Percentiles rank a stretch among this genome's conserved stretches.
phyloP scores from a whole-genome alignment of 2,888 invertebrate genomes.

The Ischnus inquisitorius region DNA sequence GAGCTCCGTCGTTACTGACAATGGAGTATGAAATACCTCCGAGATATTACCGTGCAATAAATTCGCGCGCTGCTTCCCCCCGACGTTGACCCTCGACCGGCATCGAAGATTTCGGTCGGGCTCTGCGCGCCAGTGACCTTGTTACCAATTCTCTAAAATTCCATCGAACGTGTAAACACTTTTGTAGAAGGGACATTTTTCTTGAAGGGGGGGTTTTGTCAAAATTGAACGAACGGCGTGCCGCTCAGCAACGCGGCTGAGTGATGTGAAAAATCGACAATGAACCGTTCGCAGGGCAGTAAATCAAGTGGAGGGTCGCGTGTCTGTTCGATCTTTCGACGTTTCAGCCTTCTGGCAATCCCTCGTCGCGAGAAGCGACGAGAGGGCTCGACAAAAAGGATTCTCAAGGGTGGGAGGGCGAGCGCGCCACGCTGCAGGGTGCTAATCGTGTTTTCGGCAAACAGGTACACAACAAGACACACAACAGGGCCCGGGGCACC shows the following conservation, averaged over 20 bases:
- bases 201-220: neutral
- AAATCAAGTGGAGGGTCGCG: slow-evolving; percentile 65
- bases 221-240: neutral
- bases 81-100: slow-evolving; percentile 14
- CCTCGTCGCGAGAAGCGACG: slow-evolving; percentile 20
- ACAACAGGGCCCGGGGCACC: neutral
- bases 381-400: slow-evolving; percentile 69
- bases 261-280: slow-evolving; percentile 11
- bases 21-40: neutral
- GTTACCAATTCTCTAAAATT: slow-evolving; percentile 3
- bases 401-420: slow-evolving; percentile 51
- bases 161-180: neutral
- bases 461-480: slow-evolving; percentile 73
- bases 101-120: slow-evolving; percentile 16
- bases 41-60: slow-evolving; percentile 32
- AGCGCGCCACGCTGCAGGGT: slow-evolving; percentile 69
- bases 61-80: slow-evolving; percentile 14
- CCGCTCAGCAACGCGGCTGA: neutral
- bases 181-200: neutral
- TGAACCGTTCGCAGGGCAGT: slow-evolving; percentile 47
- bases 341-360: neutral
- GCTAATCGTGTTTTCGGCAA: slow-evolving; percentile 79
- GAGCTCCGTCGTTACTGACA: slow-evolving; percentile 10
- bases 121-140: slow-evolving; percentile 35
- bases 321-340: slow-evolving; percentile 51